Percentiles rank a stretch among this genome's conserved stretches.
These are phyloP conservation scores for Tetragnatha versicolor DNA, from an alignment of 1,140 invertebrate species.

Conservation along the genomic window DNA sequence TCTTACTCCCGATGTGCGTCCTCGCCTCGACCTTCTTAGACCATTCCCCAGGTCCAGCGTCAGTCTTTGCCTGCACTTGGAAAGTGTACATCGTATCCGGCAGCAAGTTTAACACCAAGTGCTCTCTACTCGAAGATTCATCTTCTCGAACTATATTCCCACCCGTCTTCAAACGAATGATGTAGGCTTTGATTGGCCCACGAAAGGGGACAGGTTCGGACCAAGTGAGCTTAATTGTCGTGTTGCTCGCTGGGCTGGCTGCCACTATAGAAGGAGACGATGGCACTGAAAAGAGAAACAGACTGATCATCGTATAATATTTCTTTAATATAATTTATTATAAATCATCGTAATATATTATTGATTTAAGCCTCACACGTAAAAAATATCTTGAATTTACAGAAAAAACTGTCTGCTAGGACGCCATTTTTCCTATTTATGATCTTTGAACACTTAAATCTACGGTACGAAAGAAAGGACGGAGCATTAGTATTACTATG, in stretches of 20 bases:
- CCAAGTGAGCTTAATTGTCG: slow-evolving; percentile 3
- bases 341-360: too few relatives aligned
- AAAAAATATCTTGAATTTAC: too few relatives aligned
- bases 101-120: neutral
- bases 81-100: slow-evolving; percentile 8
- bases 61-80: neutral
- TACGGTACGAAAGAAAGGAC: too few relatives aligned
- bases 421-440: too few relatives aligned
- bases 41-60: neutral
- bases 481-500: too few relatives aligned
- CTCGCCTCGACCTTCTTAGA: neutral
- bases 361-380: too few relatives aligned
- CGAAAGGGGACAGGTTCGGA: neutral
- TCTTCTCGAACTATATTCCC: neutral
- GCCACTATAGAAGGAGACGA: neutral
- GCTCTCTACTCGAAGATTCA: neutral
- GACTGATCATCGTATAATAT: too few relatives aligned
- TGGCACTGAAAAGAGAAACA: slow-evolving; percentile 9
- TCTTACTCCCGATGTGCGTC: slow-evolving; percentile 18
- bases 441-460: too few relatives aligned
- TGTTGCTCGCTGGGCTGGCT: neutral
- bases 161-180: too few relatives aligned
- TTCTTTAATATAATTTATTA: too few relatives aligned
- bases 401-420: too few relatives aligned
- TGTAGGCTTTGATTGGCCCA: slow-evolving; percentile 18